Evolutionary conservation across 2,888 invertebrate species (phyloP).

Genomic region (Idaea aversata): DNA sequence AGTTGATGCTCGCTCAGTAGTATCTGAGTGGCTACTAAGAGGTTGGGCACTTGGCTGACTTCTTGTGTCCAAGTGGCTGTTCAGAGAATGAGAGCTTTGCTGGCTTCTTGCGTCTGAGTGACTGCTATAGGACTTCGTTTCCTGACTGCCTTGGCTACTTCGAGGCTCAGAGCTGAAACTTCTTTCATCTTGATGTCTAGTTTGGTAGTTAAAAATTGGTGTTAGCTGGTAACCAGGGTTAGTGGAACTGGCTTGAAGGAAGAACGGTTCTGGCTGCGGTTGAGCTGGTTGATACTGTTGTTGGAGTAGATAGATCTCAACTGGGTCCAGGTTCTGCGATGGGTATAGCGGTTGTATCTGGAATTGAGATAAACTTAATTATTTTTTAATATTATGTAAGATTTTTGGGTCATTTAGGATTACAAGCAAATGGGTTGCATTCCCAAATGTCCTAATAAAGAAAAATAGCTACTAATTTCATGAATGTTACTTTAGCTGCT

Average conservation of each 20-base stretch:
- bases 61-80: constrained; percentile 10
- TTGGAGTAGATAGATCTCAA: constrained; percentile 56
- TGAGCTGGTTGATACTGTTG: constrained; percentile 46
- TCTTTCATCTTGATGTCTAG: background rate
- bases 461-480: too few species aligned
- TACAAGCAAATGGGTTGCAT: too few species aligned
- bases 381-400: background rate
- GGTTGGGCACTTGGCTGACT: constrained; percentile 30
- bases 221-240: constrained; percentile 11
- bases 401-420: too few species aligned
- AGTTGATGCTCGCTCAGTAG: constrained; percentile 41
- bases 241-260: constrained; percentile 30
- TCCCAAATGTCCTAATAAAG: too few species aligned
- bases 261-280: constrained; percentile 30
- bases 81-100: background rate
- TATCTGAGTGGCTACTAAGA: constrained; percentile 45
- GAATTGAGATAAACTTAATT: constrained; percentile 14
- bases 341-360: constrained; percentile 23
- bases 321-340: constrained; percentile 29
- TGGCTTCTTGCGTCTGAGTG: background rate
- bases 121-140: background rate
- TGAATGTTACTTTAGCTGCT: too few species aligned
- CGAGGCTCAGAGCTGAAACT: constrained; percentile 27
- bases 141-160: background rate
- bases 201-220: constrained; percentile 24